Conservation (phyloP, 2,113 vertebrate genomes). For the Rhinolophus sinicus region DNA sequence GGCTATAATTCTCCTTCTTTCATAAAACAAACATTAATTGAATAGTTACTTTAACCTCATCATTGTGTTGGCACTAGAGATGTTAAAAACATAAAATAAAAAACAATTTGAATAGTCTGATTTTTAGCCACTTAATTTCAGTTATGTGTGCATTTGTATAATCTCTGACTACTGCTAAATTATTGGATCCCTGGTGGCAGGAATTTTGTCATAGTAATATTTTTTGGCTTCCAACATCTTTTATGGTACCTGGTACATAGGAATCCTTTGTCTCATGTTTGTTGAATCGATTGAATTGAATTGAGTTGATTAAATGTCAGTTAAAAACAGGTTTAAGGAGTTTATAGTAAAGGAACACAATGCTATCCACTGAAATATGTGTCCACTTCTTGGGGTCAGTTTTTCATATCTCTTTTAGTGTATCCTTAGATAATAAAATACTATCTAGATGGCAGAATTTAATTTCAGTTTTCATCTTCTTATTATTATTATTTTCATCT, state of each 20-base stretch:
- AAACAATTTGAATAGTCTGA: not conserved
- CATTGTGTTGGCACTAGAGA: not conserved
- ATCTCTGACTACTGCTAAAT: not conserved
- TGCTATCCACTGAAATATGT: not conserved
- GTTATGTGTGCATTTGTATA: not conserved
- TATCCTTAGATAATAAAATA: not conserved
- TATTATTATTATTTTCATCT: not conserved
- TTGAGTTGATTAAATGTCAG: not conserved
- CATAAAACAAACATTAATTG: not conserved
- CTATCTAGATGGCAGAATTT: not conserved
- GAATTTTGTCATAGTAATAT: not conserved
- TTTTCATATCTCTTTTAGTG: not conserved
- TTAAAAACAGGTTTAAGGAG: not conserved
- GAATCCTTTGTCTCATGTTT: not conserved
- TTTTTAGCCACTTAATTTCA: not conserved
- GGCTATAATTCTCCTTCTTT: not conserved
- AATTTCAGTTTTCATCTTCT: not conserved
- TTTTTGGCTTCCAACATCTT: not conserved
- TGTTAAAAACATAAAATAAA: not conserved
- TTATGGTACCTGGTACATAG: not conserved
- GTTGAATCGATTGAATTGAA: not conserved
- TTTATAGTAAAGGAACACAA: not conserved
- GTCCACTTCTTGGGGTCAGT: not conserved
- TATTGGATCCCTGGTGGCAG: not conserved
- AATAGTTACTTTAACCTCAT: not conserved